Base-by-base conservation (phyloP, 1,140 invertebrate genomes). In the Dinothrombium tinctorium region DNA sequence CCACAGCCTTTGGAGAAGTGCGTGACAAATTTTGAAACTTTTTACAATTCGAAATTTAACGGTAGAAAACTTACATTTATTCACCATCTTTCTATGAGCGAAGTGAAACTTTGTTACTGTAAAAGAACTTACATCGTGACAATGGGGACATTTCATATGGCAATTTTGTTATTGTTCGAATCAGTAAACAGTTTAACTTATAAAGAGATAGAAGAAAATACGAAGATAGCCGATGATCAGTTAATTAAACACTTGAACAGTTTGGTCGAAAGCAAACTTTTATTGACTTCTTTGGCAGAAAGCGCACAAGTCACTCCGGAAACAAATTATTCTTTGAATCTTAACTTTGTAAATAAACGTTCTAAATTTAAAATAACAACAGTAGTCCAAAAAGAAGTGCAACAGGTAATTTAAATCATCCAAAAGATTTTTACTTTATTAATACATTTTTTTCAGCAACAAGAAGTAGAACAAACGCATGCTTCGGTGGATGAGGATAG, bases 51-150 rank as follows among this genome's bases (percentile, higher is more conserved):
- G 45, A 72, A 75, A 46, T 96, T 94, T 58, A 94, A 71, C 62
- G 92, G 90, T 0, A 67, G 92, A 15, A 94, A 95, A 54, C 63
- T 98, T n/a, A 87, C 86, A 0, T 98, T 90, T 89, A 62, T 96
- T 17, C 86, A 95, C 59, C 77, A 83, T 56, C 65, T 87, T 44
- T 86, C 81, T 56, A 80, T 51, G 70, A 69, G 65, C 48, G 74
- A 76, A 50, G 55, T 81, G 19, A 74, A 76, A 51, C 59, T 83
- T 11, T 70, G 70, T 50, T 78, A 81, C 52, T 59, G 80, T 25
- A 76, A 73, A 53, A 73, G 73, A 52, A 64, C 78, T 0, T 92
- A 92, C 56, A 51, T 59, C 37, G 58, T 64, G 4, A 86, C 77
- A 5, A 84, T 90, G 62, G 77, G 83, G 50, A 90, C 84, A 1